Evolutionary conservation across 2,888 invertebrate genomes (phyloP).

Genomic region (Criorhina ranunculi): DNA sequence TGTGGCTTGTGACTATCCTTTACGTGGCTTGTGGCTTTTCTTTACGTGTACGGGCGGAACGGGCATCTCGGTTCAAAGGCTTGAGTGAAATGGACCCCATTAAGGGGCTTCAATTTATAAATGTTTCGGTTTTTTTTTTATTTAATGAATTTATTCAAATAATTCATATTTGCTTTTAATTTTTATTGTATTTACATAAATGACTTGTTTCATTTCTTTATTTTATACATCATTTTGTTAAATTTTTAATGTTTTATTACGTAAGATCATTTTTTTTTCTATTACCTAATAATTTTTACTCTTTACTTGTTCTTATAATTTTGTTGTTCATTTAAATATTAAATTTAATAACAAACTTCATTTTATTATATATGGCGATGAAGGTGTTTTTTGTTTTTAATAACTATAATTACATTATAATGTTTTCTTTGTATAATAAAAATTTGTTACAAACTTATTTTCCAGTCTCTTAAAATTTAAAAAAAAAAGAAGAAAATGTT

Average conservation of each 20-base stretch:
- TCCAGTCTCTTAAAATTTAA: slow-evolving; percentile 74
- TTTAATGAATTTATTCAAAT: slow-evolving; percentile 72
- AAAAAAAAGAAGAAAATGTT: slow-evolving; percentile 19
- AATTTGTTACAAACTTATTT: slow-evolving; percentile 68
- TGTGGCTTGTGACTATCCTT: too few relatives aligned
- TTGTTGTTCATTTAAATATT: slow-evolving; percentile 61
- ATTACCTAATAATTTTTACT: slow-evolving; percentile 51
- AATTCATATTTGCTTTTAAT: slow-evolving; percentile 61
- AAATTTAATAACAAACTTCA: slow-evolving; percentile 72
- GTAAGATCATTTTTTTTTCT: slow-evolving; percentile 49
- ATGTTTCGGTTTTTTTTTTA: slow-evolving; percentile 36
- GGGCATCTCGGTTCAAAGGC: too few relatives aligned
- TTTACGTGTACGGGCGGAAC: too few relatives aligned
- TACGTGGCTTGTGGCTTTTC: too few relatives aligned
- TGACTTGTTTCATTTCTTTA: slow-evolving; percentile 36
- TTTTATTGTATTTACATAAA: slow-evolving; percentile 63
- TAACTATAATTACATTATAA: slow-evolving; percentile 57
- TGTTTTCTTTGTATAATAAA: slow-evolving; percentile 47
- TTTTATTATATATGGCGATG: slow-evolving; percentile 71
- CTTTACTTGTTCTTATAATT: slow-evolving; percentile 18
- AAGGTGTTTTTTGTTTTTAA: slow-evolving; percentile 43
- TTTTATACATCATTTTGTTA: slow-evolving; percentile 56
- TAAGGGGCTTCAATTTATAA: too few relatives aligned
- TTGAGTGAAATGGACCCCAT: too few relatives aligned
- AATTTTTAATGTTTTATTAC: slow-evolving; percentile 26